Percentiles rank a stretch among this genome's conserved stretches.
Conservation (phyloP, 92 coral and sea anemone genomes). For the Diadumene lineata region DNA sequence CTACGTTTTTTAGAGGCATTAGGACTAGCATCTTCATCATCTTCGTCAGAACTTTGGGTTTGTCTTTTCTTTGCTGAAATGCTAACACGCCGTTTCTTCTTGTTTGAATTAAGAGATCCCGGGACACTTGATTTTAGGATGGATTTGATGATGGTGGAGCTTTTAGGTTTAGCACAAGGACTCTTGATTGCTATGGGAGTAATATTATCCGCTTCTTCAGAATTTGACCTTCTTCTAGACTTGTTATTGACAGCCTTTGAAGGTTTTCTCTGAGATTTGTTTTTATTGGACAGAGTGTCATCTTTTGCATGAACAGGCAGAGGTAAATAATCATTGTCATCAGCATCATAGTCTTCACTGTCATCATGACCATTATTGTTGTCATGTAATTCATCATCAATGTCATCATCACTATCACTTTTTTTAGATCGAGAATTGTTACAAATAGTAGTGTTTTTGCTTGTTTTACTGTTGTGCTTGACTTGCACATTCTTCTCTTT, state of each 20-base stretch:
- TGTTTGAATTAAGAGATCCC: constrained; percentile 4
- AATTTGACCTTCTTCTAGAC: constrained; percentile 12
- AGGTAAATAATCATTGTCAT: too few species aligned
- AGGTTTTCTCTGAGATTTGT: background rate
- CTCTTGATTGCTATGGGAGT: constrained; percentile 2
- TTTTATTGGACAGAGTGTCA: too few species aligned
- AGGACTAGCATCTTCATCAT: constrained; percentile 34
- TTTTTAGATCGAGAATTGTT: background rate
- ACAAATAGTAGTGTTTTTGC: background rate
- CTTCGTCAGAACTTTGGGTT: constrained; percentile 28
- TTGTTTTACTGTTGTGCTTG: background rate
- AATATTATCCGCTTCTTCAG: background rate
- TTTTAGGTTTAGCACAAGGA: background rate
- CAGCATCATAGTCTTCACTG: too few species aligned
- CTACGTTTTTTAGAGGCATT: constrained; percentile 44
- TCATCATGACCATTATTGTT: too few species aligned
- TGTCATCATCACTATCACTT: background rate
- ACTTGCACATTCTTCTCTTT: background rate
- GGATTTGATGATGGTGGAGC: constrained; percentile 13
- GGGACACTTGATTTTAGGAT: constrained; percentile 15
- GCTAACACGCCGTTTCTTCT: constrained; percentile 41
- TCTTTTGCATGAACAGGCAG: too few species aligned
- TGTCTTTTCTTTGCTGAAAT: constrained; percentile 17
- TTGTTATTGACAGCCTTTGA: background rate
- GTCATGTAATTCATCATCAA: background rate